Conservation (phyloP, 2,888 invertebrate species). For the Drosophila prostipennis region DNA sequence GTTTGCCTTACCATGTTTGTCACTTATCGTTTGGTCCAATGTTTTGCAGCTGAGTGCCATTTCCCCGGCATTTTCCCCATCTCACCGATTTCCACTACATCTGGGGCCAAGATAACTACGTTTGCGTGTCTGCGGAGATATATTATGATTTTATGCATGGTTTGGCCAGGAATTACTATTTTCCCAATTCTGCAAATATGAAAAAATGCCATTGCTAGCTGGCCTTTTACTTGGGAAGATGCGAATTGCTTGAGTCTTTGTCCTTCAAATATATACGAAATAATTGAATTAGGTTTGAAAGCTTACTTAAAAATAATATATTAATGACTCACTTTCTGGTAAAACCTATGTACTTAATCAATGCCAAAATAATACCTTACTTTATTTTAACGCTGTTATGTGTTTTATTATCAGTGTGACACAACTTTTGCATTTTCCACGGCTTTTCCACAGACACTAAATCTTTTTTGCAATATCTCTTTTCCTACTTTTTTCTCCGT, state of each 20-base stretch:
- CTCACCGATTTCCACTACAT: slow-evolving; percentile 32
- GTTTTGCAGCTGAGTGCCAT: slow-evolving; percentile 51
- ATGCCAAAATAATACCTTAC: no score
- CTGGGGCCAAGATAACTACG: slow-evolving; percentile 18
- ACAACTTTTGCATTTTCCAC: slow-evolving; percentile 41
- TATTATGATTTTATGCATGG: slow-evolving; percentile 76
- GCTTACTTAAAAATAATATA: background rate
- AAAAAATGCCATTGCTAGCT: slow-evolving; percentile 13
- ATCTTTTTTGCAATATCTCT: background rate
- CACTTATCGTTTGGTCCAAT: slow-evolving; percentile 73
- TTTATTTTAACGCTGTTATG: background rate
- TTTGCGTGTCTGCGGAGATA: slow-evolving; percentile 42
- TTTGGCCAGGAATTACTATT: slow-evolving; percentile 45
- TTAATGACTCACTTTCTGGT: background rate
- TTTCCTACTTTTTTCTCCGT: background rate
- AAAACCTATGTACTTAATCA: no score
- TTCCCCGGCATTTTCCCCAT: slow-evolving; percentile 20
- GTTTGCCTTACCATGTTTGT: slow-evolving; percentile 75
- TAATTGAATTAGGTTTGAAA: background rate
- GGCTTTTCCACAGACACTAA: background rate
- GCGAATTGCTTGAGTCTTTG: slow-evolving; percentile 3
- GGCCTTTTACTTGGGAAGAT: background rate
- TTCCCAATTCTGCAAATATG: slow-evolving; percentile 17
- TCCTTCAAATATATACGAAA: background rate
- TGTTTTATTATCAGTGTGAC: slow-evolving; percentile 16